Base-by-base conservation (phyloP, 2,888 invertebrate species). In the Scaptomyza parva region DNA sequence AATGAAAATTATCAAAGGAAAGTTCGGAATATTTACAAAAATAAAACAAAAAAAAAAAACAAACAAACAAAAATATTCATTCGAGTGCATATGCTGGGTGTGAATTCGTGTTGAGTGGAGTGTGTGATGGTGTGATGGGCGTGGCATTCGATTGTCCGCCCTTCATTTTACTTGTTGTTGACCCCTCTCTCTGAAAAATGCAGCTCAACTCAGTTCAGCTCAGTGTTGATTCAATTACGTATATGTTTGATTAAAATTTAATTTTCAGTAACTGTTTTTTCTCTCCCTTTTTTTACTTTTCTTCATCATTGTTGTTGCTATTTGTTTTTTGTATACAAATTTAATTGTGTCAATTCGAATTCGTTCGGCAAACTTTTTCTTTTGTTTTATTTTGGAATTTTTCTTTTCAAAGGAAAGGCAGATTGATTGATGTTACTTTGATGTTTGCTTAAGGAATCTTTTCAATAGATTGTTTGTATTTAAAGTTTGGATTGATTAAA, bases 141-240 rank as follows among this genome's bases (percentile, higher is more conserved):
- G 59, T 59, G 65, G 70, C 45, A 30, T 3, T 11, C 44, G 26
- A 43, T 22, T 37, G 18, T 24, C 5, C 28, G 17, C 17, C 17
- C 41, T 11, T 14, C 60, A 18, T 8, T 44, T 30, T 50, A 41
- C 24, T 47, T n/a, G 47, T 17, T 44, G n/a, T 14, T 33, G 62
- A 47, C 63, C 54, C 53, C 59, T 48, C 57, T 18, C 40, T 9
- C n/a, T n/a, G n/a, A 47, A 33, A 51, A 44, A 18, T n/a, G 47
- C 24, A 9, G 9, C 2, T 28, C 2, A 28, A 9, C 28, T 28
- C 24, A 24, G 24, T 47, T 65, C 55, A 43, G 35, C 41, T 22
- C 41, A 35, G 60, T 63, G 69, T 76, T 70, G 73, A 68, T 70
- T 73, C 72, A 68, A 77, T 80, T 81, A 66, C 20, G 22, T 52